Conservation (phyloP, 2,113 vertebrate genomes). For the Paraplagusia blochii region DNA sequence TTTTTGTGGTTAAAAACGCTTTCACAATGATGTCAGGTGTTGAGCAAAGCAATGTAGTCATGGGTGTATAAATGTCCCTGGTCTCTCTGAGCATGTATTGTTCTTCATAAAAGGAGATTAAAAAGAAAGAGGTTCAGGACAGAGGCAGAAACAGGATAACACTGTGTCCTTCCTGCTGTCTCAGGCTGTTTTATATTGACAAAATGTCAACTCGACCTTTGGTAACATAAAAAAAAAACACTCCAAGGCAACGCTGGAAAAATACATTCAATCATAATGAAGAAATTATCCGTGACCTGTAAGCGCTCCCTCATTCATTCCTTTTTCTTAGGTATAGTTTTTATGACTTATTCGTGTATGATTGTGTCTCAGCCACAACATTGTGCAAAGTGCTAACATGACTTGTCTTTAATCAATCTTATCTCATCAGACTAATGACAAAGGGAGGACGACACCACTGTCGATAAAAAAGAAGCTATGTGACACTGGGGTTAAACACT, state of each 20-base stretch:
- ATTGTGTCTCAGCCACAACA: conserved; percentile 1
- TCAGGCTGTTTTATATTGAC: conserved; percentile 8
- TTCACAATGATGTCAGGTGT: too few relatives aligned
- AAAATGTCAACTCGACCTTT: conserved; percentile 31
- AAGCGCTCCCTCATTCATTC: not conserved
- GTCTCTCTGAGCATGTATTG: not conserved
- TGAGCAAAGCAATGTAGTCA: too few relatives aligned
- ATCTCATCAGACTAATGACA: conserved; percentile 56
- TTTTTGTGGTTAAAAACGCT: conserved; percentile 11
- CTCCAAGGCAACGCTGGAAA: not conserved
- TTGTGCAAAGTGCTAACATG: conserved; percentile 45
- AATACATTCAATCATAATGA: not conserved
- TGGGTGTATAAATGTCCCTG: not conserved
- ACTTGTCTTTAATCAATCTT: conserved; percentile 57
- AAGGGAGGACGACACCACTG: conserved; percentile 59
- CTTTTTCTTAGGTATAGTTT: too few relatives aligned
- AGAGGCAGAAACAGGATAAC: not conserved
- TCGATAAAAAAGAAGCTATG: conserved; percentile 38
- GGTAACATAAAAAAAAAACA: not conserved
- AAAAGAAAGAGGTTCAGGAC: not conserved
- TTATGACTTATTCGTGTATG: conserved; percentile 4
- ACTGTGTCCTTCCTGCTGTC: conserved; percentile 12
- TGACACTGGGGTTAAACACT: conserved; percentile 18
- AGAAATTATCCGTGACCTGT: not conserved
- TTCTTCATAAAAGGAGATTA: not conserved